phyloP scores from a whole-genome alignment of 2,113 vertebrate genomes.

The Oncorhynchus masou region DNA sequence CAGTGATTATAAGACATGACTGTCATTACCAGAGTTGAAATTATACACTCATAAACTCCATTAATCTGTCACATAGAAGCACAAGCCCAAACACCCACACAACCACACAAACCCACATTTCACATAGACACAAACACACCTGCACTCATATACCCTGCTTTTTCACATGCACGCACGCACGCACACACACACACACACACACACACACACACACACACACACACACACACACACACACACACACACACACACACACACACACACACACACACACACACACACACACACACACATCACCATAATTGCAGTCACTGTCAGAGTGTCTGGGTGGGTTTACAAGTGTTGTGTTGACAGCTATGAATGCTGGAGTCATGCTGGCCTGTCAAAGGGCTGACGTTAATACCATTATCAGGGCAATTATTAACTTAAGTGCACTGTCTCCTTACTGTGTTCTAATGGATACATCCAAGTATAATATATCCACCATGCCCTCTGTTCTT shows the following conservation, averaged over 20 bases:
- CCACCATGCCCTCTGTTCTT: background rate
- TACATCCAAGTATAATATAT: conserved; percentile 42
- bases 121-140: background rate
- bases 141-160: too few relatives aligned
- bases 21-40: conserved; percentile 43
- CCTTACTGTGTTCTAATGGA: conserved; percentile 58
- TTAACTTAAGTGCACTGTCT: conserved; percentile 31
- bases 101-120: background rate
- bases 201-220: too few relatives aligned
- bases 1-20: conserved; percentile 48
- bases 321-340: conserved; percentile 64
- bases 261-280: conserved; percentile 26
- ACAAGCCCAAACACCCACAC: conserved; percentile 4
- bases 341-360: conserved; percentile 62
- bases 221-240: too few relatives aligned
- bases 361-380: conserved; percentile 59
- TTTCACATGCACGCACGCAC: too few relatives aligned
- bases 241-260: too few relatives aligned
- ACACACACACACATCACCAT: conserved; percentile 48
- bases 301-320: conserved; percentile 57
- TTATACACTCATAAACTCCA: conserved; percentile 49
- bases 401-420: conserved; percentile 61
- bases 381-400: conserved; percentile 68
- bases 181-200: too few relatives aligned
- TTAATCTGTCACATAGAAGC: conserved; percentile 28